Evolutionary conservation across 2,888 invertebrate species (phyloP).

Genomic region (Acrobasis consociella): DNA sequence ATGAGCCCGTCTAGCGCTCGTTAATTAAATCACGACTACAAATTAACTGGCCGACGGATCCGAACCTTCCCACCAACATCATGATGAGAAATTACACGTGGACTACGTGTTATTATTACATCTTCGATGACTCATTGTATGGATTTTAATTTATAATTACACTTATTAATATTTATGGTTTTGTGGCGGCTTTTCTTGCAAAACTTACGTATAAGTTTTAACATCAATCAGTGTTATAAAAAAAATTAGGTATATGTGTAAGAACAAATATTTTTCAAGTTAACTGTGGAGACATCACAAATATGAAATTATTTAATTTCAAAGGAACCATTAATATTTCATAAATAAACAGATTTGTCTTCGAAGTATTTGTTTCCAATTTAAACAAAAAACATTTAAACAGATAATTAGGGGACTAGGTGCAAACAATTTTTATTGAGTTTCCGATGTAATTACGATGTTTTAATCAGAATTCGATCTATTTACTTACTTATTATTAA

Average conservation of each 20-base stretch:
- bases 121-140: too few relatives aligned
- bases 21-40: conserved; percentile 72
- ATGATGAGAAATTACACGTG: neutral
- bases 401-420: neutral
- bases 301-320: too few relatives aligned
- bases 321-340: neutral
- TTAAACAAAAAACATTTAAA: neutral
- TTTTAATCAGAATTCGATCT: too few relatives aligned
- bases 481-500: too few relatives aligned
- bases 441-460: too few relatives aligned
- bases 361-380: neutral
- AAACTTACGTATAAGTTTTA: too few relatives aligned
- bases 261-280: neutral
- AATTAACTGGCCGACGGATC: conserved; percentile 54
- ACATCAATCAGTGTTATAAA: too few relatives aligned
- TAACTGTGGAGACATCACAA: neutral
- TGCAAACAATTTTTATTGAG: neutral
- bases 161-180: too few relatives aligned
- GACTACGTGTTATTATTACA: too few relatives aligned
- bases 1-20: conserved; percentile 55
- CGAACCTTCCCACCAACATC: conserved; percentile 45
- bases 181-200: too few relatives aligned
- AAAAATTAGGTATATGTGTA: too few relatives aligned
- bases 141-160: too few relatives aligned
- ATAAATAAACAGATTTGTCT: neutral